Conservation (phyloP, 2,797 vertebrate species). For the Orientallactaga sibirica region DNA sequence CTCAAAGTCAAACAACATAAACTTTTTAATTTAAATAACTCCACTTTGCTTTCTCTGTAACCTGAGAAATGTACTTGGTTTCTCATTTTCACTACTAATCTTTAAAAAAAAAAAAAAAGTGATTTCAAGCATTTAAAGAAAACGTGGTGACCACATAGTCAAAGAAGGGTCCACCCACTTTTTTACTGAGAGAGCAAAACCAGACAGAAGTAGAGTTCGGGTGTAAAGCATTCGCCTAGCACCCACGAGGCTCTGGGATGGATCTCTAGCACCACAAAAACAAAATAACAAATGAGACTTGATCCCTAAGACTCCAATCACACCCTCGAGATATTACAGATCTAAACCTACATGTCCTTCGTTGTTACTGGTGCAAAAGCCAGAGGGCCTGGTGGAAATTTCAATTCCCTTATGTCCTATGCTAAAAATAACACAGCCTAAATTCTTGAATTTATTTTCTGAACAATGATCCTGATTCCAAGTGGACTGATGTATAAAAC, state of each 20-base stretch:
- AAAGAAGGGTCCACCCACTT: neutral
- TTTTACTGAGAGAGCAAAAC: neutral
- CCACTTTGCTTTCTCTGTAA: neutral
- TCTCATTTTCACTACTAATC: neutral
- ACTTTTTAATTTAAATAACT: neutral
- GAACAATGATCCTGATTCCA: neutral
- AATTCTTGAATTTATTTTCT: constrained; percentile 7
- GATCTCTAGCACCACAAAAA: neutral
- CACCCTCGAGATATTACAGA: neutral
- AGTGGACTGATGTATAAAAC: neutral
- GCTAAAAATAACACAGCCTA: neutral
- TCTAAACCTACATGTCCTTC: neutral
- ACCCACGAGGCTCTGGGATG: no score
- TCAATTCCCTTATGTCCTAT: neutral
- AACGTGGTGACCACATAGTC: neutral
- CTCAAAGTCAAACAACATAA: neutral
- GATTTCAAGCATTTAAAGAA: constrained; percentile 13
- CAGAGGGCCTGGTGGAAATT: neutral
- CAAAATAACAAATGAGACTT: neutral
- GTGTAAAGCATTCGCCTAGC: neutral
- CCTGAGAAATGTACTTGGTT: neutral
- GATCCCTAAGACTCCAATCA: neutral
- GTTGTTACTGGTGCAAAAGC: neutral
- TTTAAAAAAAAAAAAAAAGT: neutral
- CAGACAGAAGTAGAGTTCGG: no score